Percentiles rank a stretch among this genome's conserved stretches.
phyloP scores from a whole-genome alignment of 2,113 vertebrate species.

The Dascyllus trimaculatus region DNA sequence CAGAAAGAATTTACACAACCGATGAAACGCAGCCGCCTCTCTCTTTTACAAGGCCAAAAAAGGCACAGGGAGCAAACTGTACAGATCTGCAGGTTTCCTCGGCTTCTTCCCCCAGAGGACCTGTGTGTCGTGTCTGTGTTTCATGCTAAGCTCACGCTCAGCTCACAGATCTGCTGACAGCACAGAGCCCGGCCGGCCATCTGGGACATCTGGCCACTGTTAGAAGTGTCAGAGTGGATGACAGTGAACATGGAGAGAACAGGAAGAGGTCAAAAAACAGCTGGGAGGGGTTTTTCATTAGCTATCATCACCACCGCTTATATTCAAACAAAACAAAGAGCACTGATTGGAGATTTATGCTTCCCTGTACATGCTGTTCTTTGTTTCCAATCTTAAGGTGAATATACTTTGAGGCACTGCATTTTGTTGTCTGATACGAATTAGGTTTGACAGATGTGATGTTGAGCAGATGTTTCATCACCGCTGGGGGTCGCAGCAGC shows the following conservation, averaged over 20 bases:
- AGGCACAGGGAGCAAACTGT: constrained; percentile 20
- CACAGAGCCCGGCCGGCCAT: constrained; percentile 33
- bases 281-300: constrained; percentile 21
- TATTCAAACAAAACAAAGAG: neutral
- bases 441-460: constrained; percentile 19
- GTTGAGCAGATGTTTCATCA: constrained; percentile 4
- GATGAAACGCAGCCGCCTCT: neutral
- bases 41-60: neutral
- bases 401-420: neutral
- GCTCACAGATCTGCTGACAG: constrained; percentile 71
- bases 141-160: constrained; percentile 38
- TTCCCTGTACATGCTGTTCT: neutral
- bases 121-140: constrained; percentile 48
- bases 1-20: neutral
- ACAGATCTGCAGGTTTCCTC: constrained; percentile 45
- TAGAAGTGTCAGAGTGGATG: constrained; percentile 33
- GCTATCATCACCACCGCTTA: neutral
- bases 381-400: neutral
- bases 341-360: neutral
- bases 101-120: constrained; percentile 54
- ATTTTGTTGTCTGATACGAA: neutral
- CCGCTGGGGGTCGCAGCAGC: neutral
- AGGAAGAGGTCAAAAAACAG: constrained; percentile 42
- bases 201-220: constrained; percentile 68
- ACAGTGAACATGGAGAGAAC: constrained; percentile 29